Percentiles rank a stretch among this genome's conserved stretches.
These are phyloP conservation scores for Dendrolimus punctatus DNA, from an alignment of 1,140 invertebrate genomes.

Conservation along the genomic window DNA sequence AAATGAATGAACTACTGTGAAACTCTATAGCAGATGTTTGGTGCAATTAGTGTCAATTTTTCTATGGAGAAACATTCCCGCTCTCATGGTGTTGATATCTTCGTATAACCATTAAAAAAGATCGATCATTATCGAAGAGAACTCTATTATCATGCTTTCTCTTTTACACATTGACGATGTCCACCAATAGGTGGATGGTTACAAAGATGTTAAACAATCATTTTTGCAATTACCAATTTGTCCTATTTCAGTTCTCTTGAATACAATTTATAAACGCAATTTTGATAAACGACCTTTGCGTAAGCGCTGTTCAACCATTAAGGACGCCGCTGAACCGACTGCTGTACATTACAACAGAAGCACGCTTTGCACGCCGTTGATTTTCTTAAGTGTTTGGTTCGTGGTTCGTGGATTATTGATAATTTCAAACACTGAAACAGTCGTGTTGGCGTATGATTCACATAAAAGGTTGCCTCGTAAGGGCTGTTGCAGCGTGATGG, in stretches of 20 bases:
- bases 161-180: constrained; percentile 16
- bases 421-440: constrained; percentile 12
- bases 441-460: constrained; percentile 8
- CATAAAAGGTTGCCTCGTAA: constrained; percentile 10
- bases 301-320: constrained; percentile 44
- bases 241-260: background rate
- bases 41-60: too few species aligned
- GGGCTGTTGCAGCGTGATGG: constrained; percentile 10
- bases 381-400: constrained; percentile 12
- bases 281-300: constrained; percentile 42
- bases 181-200: too few species aligned
- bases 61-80: too few species aligned
- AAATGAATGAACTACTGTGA: too few species aligned
- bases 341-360: constrained; percentile 30
- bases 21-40: too few species aligned
- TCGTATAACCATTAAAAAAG: constrained; percentile 10
- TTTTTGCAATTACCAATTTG: background rate
- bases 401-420: background rate
- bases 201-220: constrained; percentile 1
- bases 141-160: constrained; percentile 26
- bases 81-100: background rate
- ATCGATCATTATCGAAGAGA: constrained; percentile 14
- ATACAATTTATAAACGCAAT: constrained; percentile 23
- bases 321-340: constrained; percentile 30
- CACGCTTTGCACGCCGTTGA: constrained; percentile 20